A percentile compares a stretch with the other conserved stretches of the same genome.
phyloP scores from a whole-genome alignment of 2,888 invertebrate genomes.

The Drosophila phalerata region DNA sequence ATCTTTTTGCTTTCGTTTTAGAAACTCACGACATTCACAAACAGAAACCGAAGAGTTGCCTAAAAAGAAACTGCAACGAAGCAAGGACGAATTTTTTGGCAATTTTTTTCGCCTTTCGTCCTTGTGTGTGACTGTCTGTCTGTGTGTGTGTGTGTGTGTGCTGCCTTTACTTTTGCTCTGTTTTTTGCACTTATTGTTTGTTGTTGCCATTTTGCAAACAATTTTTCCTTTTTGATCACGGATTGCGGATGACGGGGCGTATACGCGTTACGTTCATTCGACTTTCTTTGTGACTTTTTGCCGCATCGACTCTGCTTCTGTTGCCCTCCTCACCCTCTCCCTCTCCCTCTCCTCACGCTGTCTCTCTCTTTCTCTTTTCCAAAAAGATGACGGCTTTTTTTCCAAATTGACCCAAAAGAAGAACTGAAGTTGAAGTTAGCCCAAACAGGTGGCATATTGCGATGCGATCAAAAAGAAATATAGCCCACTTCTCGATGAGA shows the following conservation, averaged over 20 bases:
- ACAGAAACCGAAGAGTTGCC: constrained; percentile 27
- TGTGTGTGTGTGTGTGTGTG: constrained; percentile 16
- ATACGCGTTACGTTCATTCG: constrained; percentile 34
- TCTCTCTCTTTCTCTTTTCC: not conserved
- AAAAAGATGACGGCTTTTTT: constrained; percentile 16
- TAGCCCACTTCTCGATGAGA: not conserved
- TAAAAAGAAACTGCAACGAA: constrained; percentile 85
- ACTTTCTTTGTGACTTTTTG: constrained; percentile 56
- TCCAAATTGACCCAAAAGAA: constrained; percentile 14
- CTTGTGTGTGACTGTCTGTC: constrained; percentile 10
- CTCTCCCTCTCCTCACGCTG: not conserved
- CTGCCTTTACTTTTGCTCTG: constrained; percentile 53
- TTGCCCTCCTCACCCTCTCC: too few species aligned
- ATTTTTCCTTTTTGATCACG: constrained; percentile 53
- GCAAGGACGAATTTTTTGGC: constrained; percentile 85
- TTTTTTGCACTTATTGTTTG: constrained; percentile 41
- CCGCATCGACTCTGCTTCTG: constrained; percentile 1
- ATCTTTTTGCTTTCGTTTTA: constrained; percentile 83
- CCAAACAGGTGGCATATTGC: constrained; percentile 16
- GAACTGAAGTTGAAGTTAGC: constrained; percentile 6
- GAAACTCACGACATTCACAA: constrained; percentile 73
- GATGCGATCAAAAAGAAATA: constrained; percentile 2
- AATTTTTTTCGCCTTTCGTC: constrained; percentile 66
- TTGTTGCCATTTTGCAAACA: constrained; percentile 32
- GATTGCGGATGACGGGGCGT: constrained; percentile 20